Evolutionary conservation across 2,113 vertebrate genomes (phyloP), one percentile per base, ranked within the genome.

Genomic region (Calidris pygmaea): DNA sequence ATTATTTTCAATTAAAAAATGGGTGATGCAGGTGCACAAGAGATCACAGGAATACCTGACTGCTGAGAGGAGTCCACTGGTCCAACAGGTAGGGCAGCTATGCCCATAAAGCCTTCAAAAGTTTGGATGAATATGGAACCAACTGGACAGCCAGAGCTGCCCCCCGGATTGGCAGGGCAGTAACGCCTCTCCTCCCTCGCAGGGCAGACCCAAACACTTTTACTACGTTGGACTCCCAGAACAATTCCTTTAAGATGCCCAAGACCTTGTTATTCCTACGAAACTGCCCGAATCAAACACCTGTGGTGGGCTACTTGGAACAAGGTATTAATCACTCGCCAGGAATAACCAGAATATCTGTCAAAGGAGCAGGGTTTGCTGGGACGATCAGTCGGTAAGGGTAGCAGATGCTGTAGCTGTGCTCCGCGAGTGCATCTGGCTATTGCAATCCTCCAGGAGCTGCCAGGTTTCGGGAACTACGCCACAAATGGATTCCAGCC

Each of bases 401-500:
- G 87, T 17, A 86, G 92, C 70, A 96, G 90, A 81, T 91, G 73
- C 79, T 79, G 68, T 20, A 67, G 82, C 60, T 89, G 72, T 87
- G 93, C 94, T 96, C 95, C 21, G 48, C 34, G 59, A 82, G 91
- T 62, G 58, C 88, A 62, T 87, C 84, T 80, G 85, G 77, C 78
- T 95, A 82, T 81, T 86, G 78, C 89, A 95, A 84, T 91, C 95
- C 94, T 89, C 87, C 96, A 96, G 93, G 94, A 96, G 92, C 85
- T 88, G 90, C 95, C 90, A 92, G 85, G 55, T 92, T 96, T 92
- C 41, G 20, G 93, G 87, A 96, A 59, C 88, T 70, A 70, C 85
- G 26, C 68, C 89, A 55, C 82, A 94, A 94, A 96, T 84, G 73
- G 93, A 95, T 96, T 74, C 93, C 47, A 94, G 85, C 29, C 89